Conservation (phyloP, 2,797 vertebrate species). For the Denticeps clupeoides region DNA sequence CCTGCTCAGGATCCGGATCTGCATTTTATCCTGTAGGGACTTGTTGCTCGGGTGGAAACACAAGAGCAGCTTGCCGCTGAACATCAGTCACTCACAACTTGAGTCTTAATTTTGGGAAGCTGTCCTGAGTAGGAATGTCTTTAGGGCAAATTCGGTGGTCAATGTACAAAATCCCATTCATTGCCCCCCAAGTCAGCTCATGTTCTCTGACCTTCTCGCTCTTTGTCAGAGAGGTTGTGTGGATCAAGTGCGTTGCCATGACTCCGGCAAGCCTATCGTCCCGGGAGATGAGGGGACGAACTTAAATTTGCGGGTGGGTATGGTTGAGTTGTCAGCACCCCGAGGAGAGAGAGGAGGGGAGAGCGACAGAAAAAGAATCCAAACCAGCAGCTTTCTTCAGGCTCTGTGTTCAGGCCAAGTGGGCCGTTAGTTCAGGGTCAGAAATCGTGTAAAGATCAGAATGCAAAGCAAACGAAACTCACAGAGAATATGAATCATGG, state of each 20-base stretch:
- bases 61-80: too few relatives aligned
- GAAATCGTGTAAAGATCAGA: slow-evolving; percentile 6
- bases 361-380: too few relatives aligned
- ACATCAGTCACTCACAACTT: too few relatives aligned
- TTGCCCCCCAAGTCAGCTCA: slow-evolving; percentile 11
- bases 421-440: slow-evolving; percentile 26
- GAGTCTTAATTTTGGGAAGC: too few relatives aligned
- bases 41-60: too few relatives aligned
- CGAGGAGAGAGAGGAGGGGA: background rate
- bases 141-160: too few relatives aligned
- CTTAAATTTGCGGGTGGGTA: slow-evolving; percentile 8
- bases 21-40: background rate
- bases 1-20: background rate
- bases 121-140: too few relatives aligned
- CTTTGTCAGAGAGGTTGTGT: slow-evolving; percentile 36
- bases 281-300: slow-evolving; percentile 32
- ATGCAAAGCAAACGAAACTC: slow-evolving; percentile 19
- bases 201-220: slow-evolving; percentile 31
- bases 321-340: slow-evolving; percentile 31
- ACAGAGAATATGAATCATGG: background rate
- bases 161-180: too few relatives aligned
- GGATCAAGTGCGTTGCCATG: slow-evolving; percentile 48
- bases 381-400: too few relatives aligned
- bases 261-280: slow-evolving; percentile 32
- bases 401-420: too few relatives aligned